phyloP scores from a whole-genome alignment of 2,797 vertebrate genomes.

The Rhinichthys osculus region DNA sequence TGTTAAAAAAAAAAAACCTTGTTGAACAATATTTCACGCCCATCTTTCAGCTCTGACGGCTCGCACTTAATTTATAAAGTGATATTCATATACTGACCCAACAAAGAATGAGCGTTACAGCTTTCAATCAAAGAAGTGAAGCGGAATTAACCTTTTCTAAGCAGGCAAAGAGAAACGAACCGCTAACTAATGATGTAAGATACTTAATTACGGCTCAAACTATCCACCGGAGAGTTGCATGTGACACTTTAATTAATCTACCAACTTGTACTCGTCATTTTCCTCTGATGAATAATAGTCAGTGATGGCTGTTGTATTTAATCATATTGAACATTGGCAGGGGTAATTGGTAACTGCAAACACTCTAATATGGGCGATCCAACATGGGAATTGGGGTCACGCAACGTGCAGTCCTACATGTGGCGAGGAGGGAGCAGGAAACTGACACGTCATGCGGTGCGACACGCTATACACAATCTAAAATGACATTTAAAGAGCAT shows the following conservation, averaged over 20 bases:
- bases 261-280: constrained; percentile 49
- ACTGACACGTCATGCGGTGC: background rate
- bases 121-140: constrained; percentile 67
- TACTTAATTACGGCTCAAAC: constrained; percentile 62
- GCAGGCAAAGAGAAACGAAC: constrained; percentile 60
- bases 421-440: background rate
- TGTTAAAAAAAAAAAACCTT: constrained; percentile 11
- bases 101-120: constrained; percentile 54
- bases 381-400: constrained; percentile 23
- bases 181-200: constrained; percentile 65
- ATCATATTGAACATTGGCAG: constrained; percentile 56
- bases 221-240: constrained; percentile 59
- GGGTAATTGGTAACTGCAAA: constrained; percentile 54
- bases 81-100: constrained; percentile 64
- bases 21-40: constrained; percentile 28
- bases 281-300: constrained; percentile 51
- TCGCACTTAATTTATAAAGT: constrained; percentile 38
- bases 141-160: constrained; percentile 69
- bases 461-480: background rate
- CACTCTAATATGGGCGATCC: constrained; percentile 39
- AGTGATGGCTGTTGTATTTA: constrained; percentile 54
- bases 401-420: constrained; percentile 11
- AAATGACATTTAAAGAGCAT: background rate
- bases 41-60: constrained; percentile 26
- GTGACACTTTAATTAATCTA: constrained; percentile 65